Evolutionary conservation across 2,797 vertebrate genomes (phyloP).

Genomic region (Aulostomus chinensis): DNA sequence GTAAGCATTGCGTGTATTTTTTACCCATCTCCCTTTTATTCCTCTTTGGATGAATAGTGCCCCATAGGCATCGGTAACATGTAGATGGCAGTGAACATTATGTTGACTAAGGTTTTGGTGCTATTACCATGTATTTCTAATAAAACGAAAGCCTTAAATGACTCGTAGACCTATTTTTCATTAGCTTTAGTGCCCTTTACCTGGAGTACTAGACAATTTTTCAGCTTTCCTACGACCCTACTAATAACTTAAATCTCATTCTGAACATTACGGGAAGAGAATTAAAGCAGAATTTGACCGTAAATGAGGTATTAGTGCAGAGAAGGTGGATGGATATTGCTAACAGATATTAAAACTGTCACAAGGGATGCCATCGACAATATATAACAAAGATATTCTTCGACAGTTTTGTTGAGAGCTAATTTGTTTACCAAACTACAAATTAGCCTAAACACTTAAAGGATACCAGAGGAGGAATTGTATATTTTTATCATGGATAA

Average conservation of each 20-base stretch:
- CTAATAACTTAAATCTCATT: slow-evolving; percentile 71
- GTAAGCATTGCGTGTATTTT: slow-evolving; percentile 71
- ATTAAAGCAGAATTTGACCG: slow-evolving; percentile 49
- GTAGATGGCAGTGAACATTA: slow-evolving; percentile 74
- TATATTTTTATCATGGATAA: too few relatives aligned
- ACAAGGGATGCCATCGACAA: slow-evolving; percentile 37
- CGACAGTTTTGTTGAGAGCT: slow-evolving; percentile 7
- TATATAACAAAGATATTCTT: slow-evolving; percentile 11
- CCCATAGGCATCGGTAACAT: slow-evolving; percentile 69
- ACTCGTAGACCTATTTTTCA: slow-evolving; percentile 73
- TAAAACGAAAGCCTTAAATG: slow-evolving; percentile 71
- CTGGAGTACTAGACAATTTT: slow-evolving; percentile 60
- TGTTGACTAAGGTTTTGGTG: slow-evolving; percentile 73
- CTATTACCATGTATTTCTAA: slow-evolving; percentile 79
- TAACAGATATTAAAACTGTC: slow-evolving; percentile 50
- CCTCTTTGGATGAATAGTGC: slow-evolving; percentile 63
- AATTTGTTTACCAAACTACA: slow-evolving; percentile 39
- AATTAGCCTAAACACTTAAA: too few relatives aligned
- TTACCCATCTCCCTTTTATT: slow-evolving; percentile 51
- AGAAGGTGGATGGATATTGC: slow-evolving; percentile 46
- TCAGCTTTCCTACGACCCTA: slow-evolving; percentile 56
- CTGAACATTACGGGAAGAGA: slow-evolving; percentile 56
- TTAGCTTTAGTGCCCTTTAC: slow-evolving; percentile 74
- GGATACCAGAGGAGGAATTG: too few relatives aligned
- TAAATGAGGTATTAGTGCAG: slow-evolving; percentile 68